Evolutionary conservation across 2,888 invertebrate genomes (phyloP).

Genomic region (Troides aeacus): DNA sequence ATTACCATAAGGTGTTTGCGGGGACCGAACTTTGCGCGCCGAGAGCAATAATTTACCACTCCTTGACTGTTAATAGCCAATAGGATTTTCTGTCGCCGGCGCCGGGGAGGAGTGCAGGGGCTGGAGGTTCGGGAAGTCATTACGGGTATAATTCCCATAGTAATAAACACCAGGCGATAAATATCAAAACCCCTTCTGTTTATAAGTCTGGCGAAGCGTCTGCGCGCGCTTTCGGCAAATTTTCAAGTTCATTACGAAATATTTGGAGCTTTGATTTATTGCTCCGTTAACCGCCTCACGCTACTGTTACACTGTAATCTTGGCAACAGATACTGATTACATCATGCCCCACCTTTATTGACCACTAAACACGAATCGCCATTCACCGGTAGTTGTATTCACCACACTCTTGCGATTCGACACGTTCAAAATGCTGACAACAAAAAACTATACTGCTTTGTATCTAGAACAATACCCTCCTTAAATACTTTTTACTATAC

Average conservation of each 20-base stretch:
- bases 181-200: conserved; percentile 73
- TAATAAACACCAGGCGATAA: conserved; percentile 77
- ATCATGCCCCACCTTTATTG: too few relatives aligned
- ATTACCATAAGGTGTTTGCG: conserved; percentile 67
- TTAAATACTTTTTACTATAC: too few relatives aligned
- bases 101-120: conserved; percentile 28
- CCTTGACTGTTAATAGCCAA: conserved; percentile 77
- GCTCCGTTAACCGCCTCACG: too few relatives aligned
- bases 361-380: too few relatives aligned
- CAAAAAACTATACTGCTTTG: too few relatives aligned
- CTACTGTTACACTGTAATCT: too few relatives aligned
- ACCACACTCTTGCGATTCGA: too few relatives aligned
- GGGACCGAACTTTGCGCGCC: conserved; percentile 46
- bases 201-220: conserved; percentile 49
- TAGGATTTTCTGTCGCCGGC: conserved; percentile 72
- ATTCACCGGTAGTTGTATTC: too few relatives aligned
- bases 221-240: conserved; percentile 28
- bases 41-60: conserved; percentile 67
- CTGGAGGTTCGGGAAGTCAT: conserved; percentile 75
- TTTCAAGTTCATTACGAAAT: conserved; percentile 23
- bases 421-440: too few relatives aligned
- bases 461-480: too few relatives aligned
- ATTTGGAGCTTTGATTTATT: too few relatives aligned
- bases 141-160: conserved; percentile 78
- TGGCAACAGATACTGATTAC: too few relatives aligned